phyloP scores from a whole-genome alignment of 1,140 invertebrate species.

The Diabrotica virgifera region DNA sequence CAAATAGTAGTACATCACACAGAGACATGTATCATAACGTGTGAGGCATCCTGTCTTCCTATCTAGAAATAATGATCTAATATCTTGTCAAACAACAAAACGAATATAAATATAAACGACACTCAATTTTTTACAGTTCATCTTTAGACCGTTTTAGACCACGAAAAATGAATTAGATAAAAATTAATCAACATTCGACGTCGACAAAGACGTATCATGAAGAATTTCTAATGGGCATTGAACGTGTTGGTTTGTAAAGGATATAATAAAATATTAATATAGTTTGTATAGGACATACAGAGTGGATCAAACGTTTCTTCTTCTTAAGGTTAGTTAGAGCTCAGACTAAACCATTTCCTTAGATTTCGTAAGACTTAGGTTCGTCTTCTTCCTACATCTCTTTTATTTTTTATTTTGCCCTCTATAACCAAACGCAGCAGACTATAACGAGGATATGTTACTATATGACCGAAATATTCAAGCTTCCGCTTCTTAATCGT shows the following conservation, averaged over 20 bases:
- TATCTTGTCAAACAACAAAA: constrained; percentile 8
- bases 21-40: constrained; percentile 2
- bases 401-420: no score
- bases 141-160: neutral
- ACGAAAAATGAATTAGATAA: constrained; percentile 18
- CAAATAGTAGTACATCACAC: constrained; percentile 2
- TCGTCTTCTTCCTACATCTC: no score
- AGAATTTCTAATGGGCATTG: neutral
- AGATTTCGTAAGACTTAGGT: no score
- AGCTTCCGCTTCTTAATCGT: no score
- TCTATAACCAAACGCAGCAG: no score
- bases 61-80: constrained; percentile 15
- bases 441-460: no score
- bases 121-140: constrained; percentile 25
- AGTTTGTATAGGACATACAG: no score
- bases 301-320: no score
- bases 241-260: neutral
- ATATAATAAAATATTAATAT: no score
- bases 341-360: no score
- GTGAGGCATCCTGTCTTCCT: neutral
- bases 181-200: constrained; percentile 27
- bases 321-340: no score
- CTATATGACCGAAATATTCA: no score
- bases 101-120: constrained; percentile 17
- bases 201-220: neutral